Evolutionary conservation across 2,797 vertebrate species (phyloP).

Genomic region (Tapera naevia): DNA sequence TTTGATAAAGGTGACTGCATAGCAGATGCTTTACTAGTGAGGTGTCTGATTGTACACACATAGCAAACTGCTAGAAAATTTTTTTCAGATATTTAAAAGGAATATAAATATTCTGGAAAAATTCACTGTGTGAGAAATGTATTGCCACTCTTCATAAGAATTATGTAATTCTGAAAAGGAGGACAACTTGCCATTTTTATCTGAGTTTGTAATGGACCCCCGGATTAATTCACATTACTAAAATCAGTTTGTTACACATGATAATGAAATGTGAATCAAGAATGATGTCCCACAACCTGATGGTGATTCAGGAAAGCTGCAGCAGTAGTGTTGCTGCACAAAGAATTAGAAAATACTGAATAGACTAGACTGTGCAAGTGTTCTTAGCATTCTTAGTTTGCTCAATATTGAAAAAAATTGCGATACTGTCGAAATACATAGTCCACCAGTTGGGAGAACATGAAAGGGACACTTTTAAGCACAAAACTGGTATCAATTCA

Average conservation of each 20-base stretch:
- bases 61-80: not conserved
- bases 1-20: conserved; percentile 15
- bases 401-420: not conserved
- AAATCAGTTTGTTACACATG: not conserved
- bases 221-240: not conserved
- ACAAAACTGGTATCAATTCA: not conserved
- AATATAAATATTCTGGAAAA: not conserved
- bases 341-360: not conserved
- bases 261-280: not conserved
- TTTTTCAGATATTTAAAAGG: not conserved
- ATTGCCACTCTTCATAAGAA: not conserved
- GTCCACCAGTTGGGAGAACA: not conserved
- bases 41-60: not conserved
- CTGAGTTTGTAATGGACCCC: not conserved
- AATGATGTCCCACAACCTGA: not conserved
- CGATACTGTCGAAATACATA: not conserved
- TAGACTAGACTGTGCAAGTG: not conserved
- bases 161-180: not conserved
- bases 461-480: not conserved
- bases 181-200: not conserved
- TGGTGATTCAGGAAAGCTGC: not conserved
- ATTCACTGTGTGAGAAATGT: not conserved
- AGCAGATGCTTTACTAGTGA: conserved; percentile 33
- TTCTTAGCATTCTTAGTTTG: not conserved
- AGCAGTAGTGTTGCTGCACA: not conserved